Evolutionary conservation across 92 coral and sea anemone species (phyloP).

Genomic region (Hydrozoanthus gracilis): DNA sequence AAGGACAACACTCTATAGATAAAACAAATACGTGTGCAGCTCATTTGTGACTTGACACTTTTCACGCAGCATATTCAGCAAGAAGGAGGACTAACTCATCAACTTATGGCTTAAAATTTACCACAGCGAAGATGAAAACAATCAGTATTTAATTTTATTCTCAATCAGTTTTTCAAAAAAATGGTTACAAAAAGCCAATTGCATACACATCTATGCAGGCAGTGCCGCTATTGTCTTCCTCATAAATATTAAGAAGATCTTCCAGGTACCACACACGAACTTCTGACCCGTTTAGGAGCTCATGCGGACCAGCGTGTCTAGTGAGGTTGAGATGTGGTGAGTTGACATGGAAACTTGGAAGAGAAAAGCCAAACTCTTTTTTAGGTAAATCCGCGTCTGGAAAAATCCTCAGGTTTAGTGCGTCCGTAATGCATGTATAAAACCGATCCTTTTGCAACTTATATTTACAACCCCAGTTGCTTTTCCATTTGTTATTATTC

Average conservation of each 20-base stretch:
- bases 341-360: constrained; percentile 8
- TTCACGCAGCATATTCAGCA: too few relatives aligned
- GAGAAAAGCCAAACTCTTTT: background rate
- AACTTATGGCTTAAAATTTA: too few relatives aligned
- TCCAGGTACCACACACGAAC: background rate
- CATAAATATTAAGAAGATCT: background rate
- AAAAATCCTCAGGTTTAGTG: background rate
- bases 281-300: background rate
- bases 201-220: background rate
- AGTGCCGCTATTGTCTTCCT: background rate
- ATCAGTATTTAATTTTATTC: too few relatives aligned
- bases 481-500: background rate
- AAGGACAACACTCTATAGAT: too few relatives aligned
- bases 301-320: background rate
- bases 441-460: background rate
- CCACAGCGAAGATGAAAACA: too few relatives aligned
- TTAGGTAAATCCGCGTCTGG: background rate
- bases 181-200: too few relatives aligned
- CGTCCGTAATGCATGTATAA: background rate
- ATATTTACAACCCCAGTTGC: background rate
- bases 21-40: too few relatives aligned
- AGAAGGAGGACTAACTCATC: too few relatives aligned
- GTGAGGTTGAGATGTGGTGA: background rate
- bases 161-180: too few relatives aligned
- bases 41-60: too few relatives aligned